A percentile compares a stretch with the other conserved stretches of the same genome.
Evolutionary conservation across 2,888 invertebrate genomes (phyloP).

Genomic region (Pristionchus fissidentatus): DNA sequence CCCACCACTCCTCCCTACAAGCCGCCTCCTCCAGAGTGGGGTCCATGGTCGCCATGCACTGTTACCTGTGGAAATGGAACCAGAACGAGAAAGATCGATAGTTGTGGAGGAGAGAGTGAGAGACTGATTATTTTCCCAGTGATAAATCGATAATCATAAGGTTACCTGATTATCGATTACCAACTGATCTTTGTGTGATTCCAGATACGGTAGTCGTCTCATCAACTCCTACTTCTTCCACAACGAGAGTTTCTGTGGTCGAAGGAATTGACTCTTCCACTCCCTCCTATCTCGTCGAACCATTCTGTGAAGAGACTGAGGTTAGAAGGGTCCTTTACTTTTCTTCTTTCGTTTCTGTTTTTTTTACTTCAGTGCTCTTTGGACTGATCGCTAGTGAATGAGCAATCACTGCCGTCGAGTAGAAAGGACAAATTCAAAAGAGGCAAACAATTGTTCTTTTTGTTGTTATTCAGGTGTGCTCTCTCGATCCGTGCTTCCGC

Average conservation of each 20-base stretch:
- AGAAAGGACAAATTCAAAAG: no score
- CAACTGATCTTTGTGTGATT: not conserved
- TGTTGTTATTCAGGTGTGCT: constrained; percentile 17
- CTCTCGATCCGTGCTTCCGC: constrained; percentile 10
- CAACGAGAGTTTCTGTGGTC: constrained; percentile 11
- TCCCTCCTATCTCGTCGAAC: constrained; percentile 22
- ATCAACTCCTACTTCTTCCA: not conserved
- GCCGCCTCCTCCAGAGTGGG: constrained; percentile 53
- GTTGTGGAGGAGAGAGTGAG: constrained; percentile 51
- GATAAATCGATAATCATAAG: no score
- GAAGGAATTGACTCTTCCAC: constrained; percentile 14
- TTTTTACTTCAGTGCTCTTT: no score
- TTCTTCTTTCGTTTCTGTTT: no score
- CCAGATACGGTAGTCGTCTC: constrained; percentile 2
- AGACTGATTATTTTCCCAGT: not conserved
- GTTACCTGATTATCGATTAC: not conserved
- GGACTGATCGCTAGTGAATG: no score
- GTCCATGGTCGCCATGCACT: constrained; percentile 61
- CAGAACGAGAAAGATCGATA: constrained; percentile 55
- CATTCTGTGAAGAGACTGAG: constrained; percentile 47
- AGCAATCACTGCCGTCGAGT: no score
- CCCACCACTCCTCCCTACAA: constrained; percentile 37
- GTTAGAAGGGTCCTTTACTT: not conserved
- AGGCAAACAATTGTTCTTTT: not conserved
- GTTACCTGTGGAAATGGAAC: constrained; percentile 60